A percentile compares a stretch with the other conserved stretches of the same genome.
phyloP scores from a whole-genome alignment of 2,797 vertebrate genomes.

The Antrozous pallidus region DNA sequence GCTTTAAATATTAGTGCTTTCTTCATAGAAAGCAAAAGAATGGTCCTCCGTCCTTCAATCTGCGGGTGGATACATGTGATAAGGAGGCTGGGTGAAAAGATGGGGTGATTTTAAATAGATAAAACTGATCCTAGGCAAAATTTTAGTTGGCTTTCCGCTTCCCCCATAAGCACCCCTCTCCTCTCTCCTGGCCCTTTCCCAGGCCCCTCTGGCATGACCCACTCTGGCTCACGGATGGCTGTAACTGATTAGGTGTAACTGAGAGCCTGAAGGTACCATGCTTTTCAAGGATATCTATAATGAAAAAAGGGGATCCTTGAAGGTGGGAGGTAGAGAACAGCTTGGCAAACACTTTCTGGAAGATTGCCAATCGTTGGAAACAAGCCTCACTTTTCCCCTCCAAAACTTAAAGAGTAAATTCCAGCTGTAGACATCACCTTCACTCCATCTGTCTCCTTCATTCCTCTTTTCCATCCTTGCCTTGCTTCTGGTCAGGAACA shows the following conservation, averaged over 20 bases:
- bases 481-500: background rate
- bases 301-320: background rate
- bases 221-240: background rate
- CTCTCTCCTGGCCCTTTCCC: background rate
- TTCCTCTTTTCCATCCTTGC: background rate
- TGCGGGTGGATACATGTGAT: background rate
- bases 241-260: background rate
- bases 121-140: background rate
- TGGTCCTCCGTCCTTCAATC: background rate
- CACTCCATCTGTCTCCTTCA: background rate
- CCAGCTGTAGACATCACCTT: background rate
- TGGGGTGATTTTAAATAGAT: background rate
- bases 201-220: background rate
- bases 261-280: background rate
- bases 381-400: background rate
- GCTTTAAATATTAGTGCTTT: background rate
- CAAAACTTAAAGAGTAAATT: background rate
- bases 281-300: background rate
- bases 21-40: slow-evolving; percentile 14
- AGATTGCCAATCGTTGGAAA: background rate
- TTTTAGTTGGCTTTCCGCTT: background rate
- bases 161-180: background rate
- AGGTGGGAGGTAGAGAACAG: background rate
- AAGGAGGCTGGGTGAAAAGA: background rate
- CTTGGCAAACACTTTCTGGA: background rate